phyloP scores from a whole-genome alignment of 2,888 invertebrate species.

The Sminthurides aquaticus region DNA sequence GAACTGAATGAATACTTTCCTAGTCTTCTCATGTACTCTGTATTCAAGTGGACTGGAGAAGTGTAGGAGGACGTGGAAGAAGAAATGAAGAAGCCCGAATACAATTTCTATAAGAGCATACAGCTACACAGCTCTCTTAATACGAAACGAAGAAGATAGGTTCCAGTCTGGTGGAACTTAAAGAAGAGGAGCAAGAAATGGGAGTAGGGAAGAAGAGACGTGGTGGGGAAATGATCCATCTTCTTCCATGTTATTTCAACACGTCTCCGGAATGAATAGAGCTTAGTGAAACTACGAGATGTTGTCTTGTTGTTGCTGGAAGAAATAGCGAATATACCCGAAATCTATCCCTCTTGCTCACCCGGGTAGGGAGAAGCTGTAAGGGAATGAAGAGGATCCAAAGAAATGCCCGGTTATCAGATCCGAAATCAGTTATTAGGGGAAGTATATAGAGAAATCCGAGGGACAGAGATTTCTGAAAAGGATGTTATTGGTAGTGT shows the following conservation, averaged over 20 bases:
- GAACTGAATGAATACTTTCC: background rate
- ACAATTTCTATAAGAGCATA: background rate
- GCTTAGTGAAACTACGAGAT: background rate
- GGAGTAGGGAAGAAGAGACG: background rate
- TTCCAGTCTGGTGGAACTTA: background rate
- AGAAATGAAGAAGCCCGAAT: background rate
- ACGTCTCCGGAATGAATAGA: background rate
- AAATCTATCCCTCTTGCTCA: background rate
- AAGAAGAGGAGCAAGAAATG: constrained; percentile 1
- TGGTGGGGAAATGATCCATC: background rate
- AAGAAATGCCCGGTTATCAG: background rate
- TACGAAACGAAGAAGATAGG: constrained; percentile 2
- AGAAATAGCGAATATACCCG: background rate
- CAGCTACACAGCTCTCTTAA: background rate
- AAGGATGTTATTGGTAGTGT: too few relatives aligned
- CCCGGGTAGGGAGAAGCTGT: background rate
- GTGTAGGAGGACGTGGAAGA: background rate
- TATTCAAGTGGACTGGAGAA: too few relatives aligned
- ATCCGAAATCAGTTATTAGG: background rate
- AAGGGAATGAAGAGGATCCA: background rate
- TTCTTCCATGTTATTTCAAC: background rate
- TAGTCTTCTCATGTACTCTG: background rate
- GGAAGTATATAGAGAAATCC: too few relatives aligned
- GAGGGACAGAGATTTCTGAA: too few relatives aligned
- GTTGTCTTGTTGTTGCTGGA: background rate